phyloP scores from a whole-genome alignment of 2,797 vertebrate species.

The Ctenopoma multispine region DNA sequence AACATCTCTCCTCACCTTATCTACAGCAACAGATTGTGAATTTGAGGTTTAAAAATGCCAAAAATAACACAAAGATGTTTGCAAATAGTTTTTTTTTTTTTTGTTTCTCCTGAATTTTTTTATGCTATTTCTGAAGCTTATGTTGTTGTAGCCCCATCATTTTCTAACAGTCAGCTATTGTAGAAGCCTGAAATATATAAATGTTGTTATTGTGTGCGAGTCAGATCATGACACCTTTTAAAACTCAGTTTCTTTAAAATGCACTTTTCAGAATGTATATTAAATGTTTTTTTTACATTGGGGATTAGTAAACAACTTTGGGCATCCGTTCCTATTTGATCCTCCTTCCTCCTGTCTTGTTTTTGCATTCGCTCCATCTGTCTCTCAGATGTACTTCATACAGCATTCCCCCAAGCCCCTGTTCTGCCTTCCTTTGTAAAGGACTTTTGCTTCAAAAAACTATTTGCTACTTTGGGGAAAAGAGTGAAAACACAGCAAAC shows the following conservation, averaged over 20 bases:
- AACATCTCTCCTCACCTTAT: neutral
- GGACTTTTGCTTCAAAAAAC: slow-evolving; percentile 62
- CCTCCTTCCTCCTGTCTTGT: slow-evolving; percentile 19
- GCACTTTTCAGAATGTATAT: slow-evolving; percentile 35
- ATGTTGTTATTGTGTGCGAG: slow-evolving; percentile 5
- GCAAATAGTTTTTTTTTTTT: neutral
- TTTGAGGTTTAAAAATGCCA: slow-evolving; percentile 1
- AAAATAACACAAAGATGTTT: no score
- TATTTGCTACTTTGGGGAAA: slow-evolving; percentile 42
- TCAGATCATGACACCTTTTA: slow-evolving; percentile 30
- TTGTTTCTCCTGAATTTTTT: slow-evolving; percentile 2
- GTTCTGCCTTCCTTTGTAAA: slow-evolving; percentile 51
- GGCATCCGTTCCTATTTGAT: slow-evolving; percentile 55
- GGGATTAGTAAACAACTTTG: slow-evolving; percentile 62
- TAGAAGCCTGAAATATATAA: slow-evolving; percentile 18
- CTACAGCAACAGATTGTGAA: slow-evolving; percentile 10
- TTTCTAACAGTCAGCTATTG: neutral
- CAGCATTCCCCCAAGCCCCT: slow-evolving; percentile 46
- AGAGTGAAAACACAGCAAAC: slow-evolving; percentile 15
- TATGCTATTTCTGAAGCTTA: neutral
- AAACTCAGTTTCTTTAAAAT: slow-evolving; percentile 38
- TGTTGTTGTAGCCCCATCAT: neutral
- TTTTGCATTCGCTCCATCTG: slow-evolving; percentile 66
- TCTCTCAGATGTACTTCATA: slow-evolving; percentile 61
- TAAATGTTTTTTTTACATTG: slow-evolving; percentile 5